Percentiles rank a stretch among this genome's conserved stretches.
Evolutionary conservation across 2,797 vertebrate species (phyloP).

Genomic region (Gadopsis marmoratus): DNA sequence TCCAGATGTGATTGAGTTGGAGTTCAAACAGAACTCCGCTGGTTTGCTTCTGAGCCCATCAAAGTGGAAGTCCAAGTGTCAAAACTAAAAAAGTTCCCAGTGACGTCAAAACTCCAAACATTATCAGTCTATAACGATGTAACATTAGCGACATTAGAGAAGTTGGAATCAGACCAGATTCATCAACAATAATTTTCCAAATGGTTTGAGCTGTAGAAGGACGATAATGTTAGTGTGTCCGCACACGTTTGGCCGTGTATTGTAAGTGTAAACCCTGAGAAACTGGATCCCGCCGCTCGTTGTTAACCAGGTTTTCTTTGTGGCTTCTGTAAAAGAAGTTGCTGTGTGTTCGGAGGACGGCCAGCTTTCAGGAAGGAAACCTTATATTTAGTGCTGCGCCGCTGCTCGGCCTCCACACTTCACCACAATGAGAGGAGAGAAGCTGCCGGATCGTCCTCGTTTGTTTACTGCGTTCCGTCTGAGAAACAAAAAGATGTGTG

Average conservation of each 20-base stretch:
- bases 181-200: too few species aligned
- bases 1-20: too few species aligned
- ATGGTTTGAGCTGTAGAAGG: too few species aligned
- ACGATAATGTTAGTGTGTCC: not conserved
- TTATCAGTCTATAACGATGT: too few species aligned
- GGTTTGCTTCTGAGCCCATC: too few species aligned
- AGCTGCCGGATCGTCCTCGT: slow-evolving; percentile 25
- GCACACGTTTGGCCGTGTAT: not conserved
- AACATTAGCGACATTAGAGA: too few species aligned
- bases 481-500: slow-evolving; percentile 45
- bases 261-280: too few species aligned
- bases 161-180: too few species aligned
- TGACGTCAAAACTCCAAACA: too few species aligned
- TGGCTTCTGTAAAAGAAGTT: not conserved
- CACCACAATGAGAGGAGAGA: slow-evolving; percentile 33
- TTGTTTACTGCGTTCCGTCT: slow-evolving; percentile 49
- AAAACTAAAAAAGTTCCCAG: too few species aligned
- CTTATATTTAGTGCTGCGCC: slow-evolving; percentile 13
- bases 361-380: slow-evolving; percentile 16
- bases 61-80: too few species aligned
- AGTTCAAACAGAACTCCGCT: too few species aligned
- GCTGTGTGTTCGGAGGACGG: slow-evolving; percentile 18
- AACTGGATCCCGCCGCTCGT: not conserved
- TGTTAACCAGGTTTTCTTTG: slow-evolving; percentile 11
- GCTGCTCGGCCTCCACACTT: slow-evolving; percentile 11